phyloP scores from a whole-genome alignment of 2,797 vertebrate species.

The Champsocephalus gunnari region DNA sequence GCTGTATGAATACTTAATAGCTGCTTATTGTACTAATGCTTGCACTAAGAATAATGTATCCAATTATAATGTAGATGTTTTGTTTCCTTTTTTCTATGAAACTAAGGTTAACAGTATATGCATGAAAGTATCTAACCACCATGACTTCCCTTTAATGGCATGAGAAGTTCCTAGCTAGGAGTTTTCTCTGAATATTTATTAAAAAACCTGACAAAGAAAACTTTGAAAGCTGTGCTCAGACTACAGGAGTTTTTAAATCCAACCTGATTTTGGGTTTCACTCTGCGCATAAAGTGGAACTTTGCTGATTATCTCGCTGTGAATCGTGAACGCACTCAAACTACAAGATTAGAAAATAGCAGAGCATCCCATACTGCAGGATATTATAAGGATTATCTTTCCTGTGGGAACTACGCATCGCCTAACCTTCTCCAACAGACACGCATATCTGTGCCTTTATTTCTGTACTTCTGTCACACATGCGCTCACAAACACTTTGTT shows the following conservation, averaged over 20 bases:
- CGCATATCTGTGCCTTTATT: background rate
- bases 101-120: background rate
- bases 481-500: background rate
- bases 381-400: constrained; percentile 50
- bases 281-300: constrained; percentile 6
- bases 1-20: too few relatives aligned
- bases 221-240: constrained; percentile 21
- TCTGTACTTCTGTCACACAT: background rate
- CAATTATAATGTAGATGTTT: too few relatives aligned
- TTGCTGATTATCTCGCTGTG: constrained; percentile 14
- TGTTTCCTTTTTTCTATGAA: background rate
- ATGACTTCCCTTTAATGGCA: background rate
- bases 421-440: constrained; percentile 21
- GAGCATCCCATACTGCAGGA: constrained; percentile 22
- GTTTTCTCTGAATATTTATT: constrained; percentile 2
- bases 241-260: constrained; percentile 13
- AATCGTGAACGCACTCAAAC: constrained; percentile 3
- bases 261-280: constrained; percentile 6
- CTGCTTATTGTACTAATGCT: too few relatives aligned
- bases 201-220: constrained; percentile 3
- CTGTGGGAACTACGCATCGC: background rate
- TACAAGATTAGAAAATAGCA: constrained; percentile 31
- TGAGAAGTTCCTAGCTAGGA: background rate
- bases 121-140: background rate
- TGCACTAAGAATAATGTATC: too few relatives aligned